Evolutionary conservation across 2,888 invertebrate genomes (phyloP).

Genomic region (Agrypnus murinus): DNA sequence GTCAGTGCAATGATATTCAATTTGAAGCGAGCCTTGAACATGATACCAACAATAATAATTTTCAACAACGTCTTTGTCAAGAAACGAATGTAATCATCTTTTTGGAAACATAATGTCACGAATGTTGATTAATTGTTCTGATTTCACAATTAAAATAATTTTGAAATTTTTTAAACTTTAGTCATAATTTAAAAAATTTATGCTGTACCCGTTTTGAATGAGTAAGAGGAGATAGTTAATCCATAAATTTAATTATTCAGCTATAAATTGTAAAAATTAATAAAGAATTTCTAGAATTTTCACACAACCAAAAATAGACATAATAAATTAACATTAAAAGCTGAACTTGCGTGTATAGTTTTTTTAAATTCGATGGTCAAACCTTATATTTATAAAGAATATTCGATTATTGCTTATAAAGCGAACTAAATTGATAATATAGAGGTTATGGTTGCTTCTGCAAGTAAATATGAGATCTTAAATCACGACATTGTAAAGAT

Average conservation of each 20-base stretch:
- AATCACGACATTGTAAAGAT: conserved; percentile 20
- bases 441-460: conserved; percentile 42
- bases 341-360: no score
- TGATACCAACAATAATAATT: conserved; percentile 22
- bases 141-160: no score
- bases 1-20: conserved; percentile 43
- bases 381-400: conserved; percentile 23
- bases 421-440: conserved; percentile 48
- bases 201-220: no score
- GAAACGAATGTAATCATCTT: conserved; percentile 3
- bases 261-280: no score
- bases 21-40: conserved; percentile 43
- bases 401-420: conserved; percentile 46
- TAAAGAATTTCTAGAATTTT: no score
- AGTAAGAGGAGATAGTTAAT: no score
- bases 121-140: conserved; percentile 10
- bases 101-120: background rate
- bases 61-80: conserved; percentile 6
- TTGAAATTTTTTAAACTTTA: no score
- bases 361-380: conserved; percentile 1
- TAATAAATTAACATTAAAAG: no score
- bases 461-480: conserved; percentile 7
- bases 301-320: no score
- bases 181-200: no score
- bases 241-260: no score